These are phyloP conservation scores for Oryctes rhinoceros DNA, from an alignment of 1,140 invertebrate species.

Conservation along the genomic window DNA sequence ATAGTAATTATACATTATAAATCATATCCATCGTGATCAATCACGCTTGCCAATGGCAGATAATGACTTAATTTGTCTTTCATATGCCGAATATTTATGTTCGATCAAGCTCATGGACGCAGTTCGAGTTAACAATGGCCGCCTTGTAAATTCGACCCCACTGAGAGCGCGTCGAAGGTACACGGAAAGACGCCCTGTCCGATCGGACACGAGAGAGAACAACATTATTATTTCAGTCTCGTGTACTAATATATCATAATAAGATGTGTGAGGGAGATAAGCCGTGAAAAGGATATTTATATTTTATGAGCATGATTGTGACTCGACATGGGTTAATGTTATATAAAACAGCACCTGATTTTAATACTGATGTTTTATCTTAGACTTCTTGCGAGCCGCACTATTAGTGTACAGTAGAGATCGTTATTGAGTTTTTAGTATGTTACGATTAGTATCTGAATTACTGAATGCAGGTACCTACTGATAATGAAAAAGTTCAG, in stretches of 20 bases:
- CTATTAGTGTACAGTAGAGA: neutral
- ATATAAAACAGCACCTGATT: constrained; percentile 32
- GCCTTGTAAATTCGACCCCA: constrained; percentile 38
- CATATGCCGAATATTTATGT: constrained; percentile 45
- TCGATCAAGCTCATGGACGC: neutral
- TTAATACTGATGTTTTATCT: constrained; percentile 27
- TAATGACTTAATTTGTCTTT: constrained; percentile 47
- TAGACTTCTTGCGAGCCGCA: neutral
- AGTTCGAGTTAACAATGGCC: constrained; percentile 40
- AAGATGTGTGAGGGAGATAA: constrained; percentile 32
- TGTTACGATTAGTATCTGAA: too few species aligned
- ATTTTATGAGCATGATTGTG: constrained; percentile 28
- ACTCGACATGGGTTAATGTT: constrained; percentile 37
- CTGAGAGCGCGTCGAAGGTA: constrained; percentile 26
- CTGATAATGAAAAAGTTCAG: too few species aligned
- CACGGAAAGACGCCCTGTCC: constrained; percentile 24
- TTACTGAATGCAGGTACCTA: too few species aligned
- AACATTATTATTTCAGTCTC: constrained; percentile 33
- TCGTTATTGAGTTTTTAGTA: too few species aligned
- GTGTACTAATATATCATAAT: constrained; percentile 33
- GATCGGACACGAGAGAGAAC: constrained; percentile 24
- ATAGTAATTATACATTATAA: constrained; percentile 45
- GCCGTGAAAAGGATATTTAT: constrained; percentile 36
- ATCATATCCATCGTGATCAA: constrained; percentile 44
- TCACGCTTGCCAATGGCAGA: constrained; percentile 44